These are phyloP conservation scores for Caenorhabditis panamensis DNA, from an alignment of 2,888 invertebrate genomes.

Conservation along the genomic window DNA sequence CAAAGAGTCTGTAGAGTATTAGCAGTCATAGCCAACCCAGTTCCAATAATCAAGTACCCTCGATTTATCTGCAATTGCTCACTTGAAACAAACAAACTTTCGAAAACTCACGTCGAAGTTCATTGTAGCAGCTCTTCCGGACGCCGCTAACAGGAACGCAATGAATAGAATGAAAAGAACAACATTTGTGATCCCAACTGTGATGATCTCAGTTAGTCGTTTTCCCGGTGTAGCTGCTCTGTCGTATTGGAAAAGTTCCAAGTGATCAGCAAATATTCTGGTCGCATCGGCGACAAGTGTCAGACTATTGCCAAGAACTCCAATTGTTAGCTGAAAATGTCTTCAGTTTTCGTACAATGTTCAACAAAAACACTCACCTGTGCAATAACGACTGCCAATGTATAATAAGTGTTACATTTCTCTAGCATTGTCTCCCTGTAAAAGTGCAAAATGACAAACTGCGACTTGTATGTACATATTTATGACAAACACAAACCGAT, in stretches of 20 bases:
- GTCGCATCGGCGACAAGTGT: slow-evolving; percentile 61
- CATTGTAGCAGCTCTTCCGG: slow-evolving; percentile 61
- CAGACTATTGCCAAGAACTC: slow-evolving; percentile 61
- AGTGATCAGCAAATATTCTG: slow-evolving; percentile 61
- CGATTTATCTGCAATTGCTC: slow-evolving; percentile 54
- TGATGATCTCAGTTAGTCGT: slow-evolving; percentile 59
- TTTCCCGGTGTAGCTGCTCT: slow-evolving; percentile 54
- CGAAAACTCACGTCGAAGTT: slow-evolving; percentile 47
- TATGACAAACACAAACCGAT: slow-evolving; percentile 22
- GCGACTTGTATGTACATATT: slow-evolving; percentile 4
- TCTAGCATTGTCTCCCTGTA: slow-evolving; percentile 41
- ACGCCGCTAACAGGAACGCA: slow-evolving; percentile 57
- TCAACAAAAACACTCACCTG: slow-evolving; percentile 34
- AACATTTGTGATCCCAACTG: slow-evolving; percentile 59
- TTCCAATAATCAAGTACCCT: slow-evolving; percentile 57
- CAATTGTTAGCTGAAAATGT: slow-evolving; percentile 50
- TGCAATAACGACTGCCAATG: slow-evolving; percentile 41
- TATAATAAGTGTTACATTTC: slow-evolving; percentile 45
- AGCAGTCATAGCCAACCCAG: slow-evolving; percentile 49
- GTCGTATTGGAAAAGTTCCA: slow-evolving; percentile 62
- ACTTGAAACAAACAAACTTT: neutral
- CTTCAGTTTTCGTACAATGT: neutral
- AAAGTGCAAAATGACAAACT: slow-evolving; percentile 25
- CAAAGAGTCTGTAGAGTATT: slow-evolving; percentile 61
- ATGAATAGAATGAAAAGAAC: slow-evolving; percentile 55